These are phyloP conservation scores for Probosciger aterrimus DNA, from an alignment of 2,113 vertebrate species.

Conservation along the genomic window DNA sequence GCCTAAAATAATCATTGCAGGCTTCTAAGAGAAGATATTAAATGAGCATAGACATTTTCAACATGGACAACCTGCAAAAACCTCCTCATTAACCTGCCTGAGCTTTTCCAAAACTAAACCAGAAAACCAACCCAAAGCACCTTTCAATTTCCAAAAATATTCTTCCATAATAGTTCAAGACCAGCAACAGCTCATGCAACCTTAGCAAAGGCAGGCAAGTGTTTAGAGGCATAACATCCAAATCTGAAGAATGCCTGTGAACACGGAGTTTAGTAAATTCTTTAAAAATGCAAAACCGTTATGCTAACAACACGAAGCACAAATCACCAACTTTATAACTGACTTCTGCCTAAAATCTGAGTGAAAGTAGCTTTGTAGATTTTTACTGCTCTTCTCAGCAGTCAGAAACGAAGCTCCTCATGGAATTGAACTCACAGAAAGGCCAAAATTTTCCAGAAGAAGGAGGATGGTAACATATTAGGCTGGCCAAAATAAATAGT, in stretches of 20 bases:
- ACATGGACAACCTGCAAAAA: not conserved
- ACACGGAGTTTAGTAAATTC: not conserved
- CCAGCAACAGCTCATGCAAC: not conserved
- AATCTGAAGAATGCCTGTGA: not conserved
- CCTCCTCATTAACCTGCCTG: not conserved
- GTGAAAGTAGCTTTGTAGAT: not conserved
- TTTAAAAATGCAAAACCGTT: not conserved
- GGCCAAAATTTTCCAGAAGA: conserved; percentile 43
- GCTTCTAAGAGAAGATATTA: not conserved
- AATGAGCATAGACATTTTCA: not conserved
- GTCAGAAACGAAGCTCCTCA: not conserved
- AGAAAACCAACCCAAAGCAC: not conserved
- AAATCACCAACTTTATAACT: not conserved
- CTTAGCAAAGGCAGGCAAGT: not conserved
- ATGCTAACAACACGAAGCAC: not conserved
- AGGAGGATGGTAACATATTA: not conserved
- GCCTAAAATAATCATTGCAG: not conserved
- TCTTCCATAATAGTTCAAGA: not conserved
- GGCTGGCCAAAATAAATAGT: conserved; percentile 19
- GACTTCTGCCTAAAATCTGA: not conserved
- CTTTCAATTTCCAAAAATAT: not conserved
- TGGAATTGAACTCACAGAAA: not conserved
- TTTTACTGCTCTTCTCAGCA: not conserved
- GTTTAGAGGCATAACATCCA: not conserved
- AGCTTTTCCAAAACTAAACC: not conserved